Evolutionary conservation across 2,888 invertebrate genomes (phyloP), one percentile per base, ranked within the genome.

Genomic region (Eilema griseolum): DNA sequence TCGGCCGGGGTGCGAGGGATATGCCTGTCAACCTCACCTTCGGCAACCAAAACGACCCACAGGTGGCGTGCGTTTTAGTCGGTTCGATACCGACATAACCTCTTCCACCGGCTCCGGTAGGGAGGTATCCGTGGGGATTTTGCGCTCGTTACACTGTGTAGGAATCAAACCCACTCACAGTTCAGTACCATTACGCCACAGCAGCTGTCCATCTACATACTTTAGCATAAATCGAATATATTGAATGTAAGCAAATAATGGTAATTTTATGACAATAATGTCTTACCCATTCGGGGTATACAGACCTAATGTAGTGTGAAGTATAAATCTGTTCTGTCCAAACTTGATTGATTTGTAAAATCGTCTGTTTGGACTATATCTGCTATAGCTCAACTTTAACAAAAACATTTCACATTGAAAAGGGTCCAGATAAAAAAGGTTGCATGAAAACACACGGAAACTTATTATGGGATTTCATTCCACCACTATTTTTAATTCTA

Each of bases 401-500:
- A 67, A 64, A 63, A 41, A 41, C 31, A 33, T 23, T 24, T 46
- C n/a, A 46, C 70, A 67, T 74, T 52, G 68, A 73, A 67, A 61
- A n/a, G 14, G 23, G 24, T 23, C 37, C 26, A 37, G 57, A 62
- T 24, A 63, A 70, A 70, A 72, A 46, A 14, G 66, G 31, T 63
- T 70, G 59, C 26, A 26, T 52, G 24, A 24, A 62, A 70, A 70
- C 26, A 70, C 31, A 67, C 31, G 26, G 41, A 0, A 46, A 20
- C 24, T 8, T 24, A 10, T 63, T 63, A 52, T 52, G 20, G 23
- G 28, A 0, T 41, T 28, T 24, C 46, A 64, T 7, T 28, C n/a
- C n/a, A n/a, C n/a, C 33, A 33, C 33, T 2, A n/a, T n/a, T 52
- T 16, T 52, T 20, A 52, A n/a, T n/a, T 1, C 20, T 52, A 52